Conservation (phyloP, 2,797 vertebrate genomes). For the Siniperca obscura region DNA sequence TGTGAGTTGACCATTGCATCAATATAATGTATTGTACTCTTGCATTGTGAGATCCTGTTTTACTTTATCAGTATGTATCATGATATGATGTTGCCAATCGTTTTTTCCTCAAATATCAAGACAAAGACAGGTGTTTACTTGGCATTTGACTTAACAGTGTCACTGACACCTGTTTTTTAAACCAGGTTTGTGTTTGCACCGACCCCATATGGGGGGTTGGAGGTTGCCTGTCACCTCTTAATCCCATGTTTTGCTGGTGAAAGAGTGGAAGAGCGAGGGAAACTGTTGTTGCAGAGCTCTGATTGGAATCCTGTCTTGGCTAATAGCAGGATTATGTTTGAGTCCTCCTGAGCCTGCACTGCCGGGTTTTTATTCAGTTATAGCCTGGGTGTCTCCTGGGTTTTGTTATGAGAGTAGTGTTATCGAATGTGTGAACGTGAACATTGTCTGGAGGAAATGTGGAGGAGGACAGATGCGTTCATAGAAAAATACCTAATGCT, state of each 20-base stretch:
- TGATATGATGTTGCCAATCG: neutral
- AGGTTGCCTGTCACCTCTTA: conserved; percentile 56
- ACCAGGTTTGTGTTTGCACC: conserved; percentile 11
- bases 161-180: conserved; percentile 19
- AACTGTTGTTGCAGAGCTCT: conserved; percentile 51
- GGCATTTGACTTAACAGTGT: neutral
- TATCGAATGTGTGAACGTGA: conserved; percentile 55
- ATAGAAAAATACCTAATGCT: neutral
- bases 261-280: conserved; percentile 36
- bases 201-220: conserved; percentile 12
- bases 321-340: conserved; percentile 76
- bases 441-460: conserved; percentile 39
- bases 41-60: neutral
- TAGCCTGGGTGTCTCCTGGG: conserved; percentile 40
- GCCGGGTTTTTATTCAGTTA: conserved; percentile 54
- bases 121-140: neutral
- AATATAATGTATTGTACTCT: neutral
- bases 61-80: neutral
- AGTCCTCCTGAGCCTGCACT: conserved; percentile 46
- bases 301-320: conserved; percentile 68
- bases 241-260: conserved; percentile 48
- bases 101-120: neutral
- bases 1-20: neutral
- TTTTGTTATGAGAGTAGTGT: conserved; percentile 44
- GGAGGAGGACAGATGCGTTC: conserved; percentile 40